Evolutionary conservation across 2,797 vertebrate species (phyloP), one percentile per base, ranked within the genome.

Genomic region (Gobionotothen gibberifrons): DNA sequence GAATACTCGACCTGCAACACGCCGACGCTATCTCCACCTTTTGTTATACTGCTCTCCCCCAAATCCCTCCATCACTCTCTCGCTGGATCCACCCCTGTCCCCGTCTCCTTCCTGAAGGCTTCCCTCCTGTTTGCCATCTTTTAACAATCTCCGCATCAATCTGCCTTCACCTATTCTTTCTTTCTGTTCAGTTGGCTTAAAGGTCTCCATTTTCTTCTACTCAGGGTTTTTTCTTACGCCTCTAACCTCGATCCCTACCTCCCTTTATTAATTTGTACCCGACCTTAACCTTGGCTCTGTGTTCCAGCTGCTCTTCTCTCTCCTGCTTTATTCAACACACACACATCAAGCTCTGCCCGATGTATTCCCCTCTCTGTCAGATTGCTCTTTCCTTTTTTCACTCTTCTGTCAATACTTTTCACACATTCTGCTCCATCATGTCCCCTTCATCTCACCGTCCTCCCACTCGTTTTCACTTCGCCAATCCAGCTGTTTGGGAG

Each of bases 1-100:
- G 82, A 75, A 84, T 83, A 78, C 75, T 83, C 59, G 15, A 85
- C 82, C 83, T 75, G 79, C 46, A n/a, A 64, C 64, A 22, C 61
- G 69, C 64, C 76, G 76, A 63, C 73, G 76, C 60, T 10, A 42
- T 81, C 72, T 59, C 57, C 16, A 3, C 69, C 53, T 73, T 46
- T 73, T 73, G 58, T 78, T 51, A 21, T 19, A n/a, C 60, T 51
- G 54, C 51, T 69, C 55, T 55, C 11, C 32, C 49, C n/a, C 22
- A 39, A 63, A 66, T 61, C 72, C 47, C 32, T 65, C 36, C 62
- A 54, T 65, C 63, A 26, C 48, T 32, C 58, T 43, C 3, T 5
- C 29, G 17, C 51, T n/a, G 44, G 14, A 36, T 74, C 69, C 53
- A 8, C 8, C 42, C 29, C 60, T 43, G 60, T 52, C 47, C 59